Percentiles rank a stretch among this genome's conserved stretches.
phyloP scores from a whole-genome alignment of 2,797 vertebrate genomes.

The Megaceryle alcyon region DNA sequence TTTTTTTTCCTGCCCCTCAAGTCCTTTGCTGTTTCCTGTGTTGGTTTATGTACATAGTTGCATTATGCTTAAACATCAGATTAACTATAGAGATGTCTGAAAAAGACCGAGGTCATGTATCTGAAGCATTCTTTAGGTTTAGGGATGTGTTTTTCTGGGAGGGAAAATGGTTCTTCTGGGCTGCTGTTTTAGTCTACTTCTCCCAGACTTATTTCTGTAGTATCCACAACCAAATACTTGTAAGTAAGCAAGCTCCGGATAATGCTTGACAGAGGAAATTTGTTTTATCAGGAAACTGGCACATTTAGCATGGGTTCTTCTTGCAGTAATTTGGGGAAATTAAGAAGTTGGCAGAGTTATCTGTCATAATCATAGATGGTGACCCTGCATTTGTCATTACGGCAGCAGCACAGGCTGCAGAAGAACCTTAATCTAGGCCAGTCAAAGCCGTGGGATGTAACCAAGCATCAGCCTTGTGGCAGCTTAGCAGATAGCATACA shows the following conservation, averaged over 20 bases:
- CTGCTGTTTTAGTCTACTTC: not conserved
- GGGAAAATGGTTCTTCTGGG: not conserved
- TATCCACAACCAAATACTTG: not conserved
- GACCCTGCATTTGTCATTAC: fast-evolving
- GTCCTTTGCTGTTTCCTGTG: not conserved
- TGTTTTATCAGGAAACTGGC: not conserved
- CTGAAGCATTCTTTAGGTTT: not conserved
- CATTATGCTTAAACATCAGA: not conserved
- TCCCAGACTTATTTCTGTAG: not conserved
- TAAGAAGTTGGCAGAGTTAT: not conserved
- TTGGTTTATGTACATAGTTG: not conserved
- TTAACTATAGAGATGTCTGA: not conserved
- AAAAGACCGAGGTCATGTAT: not conserved
- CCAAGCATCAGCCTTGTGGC: fast-evolving
- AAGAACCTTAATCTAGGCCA: not conserved
- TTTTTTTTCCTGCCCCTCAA: not conserved
- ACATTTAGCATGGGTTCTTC: not conserved
- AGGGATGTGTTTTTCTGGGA: not conserved
- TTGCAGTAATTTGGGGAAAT: not conserved
- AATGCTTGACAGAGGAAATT: not conserved
- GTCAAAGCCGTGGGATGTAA: not conserved
- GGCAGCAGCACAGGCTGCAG: not conserved
- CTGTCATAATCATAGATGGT: not conserved
- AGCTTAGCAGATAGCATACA: not conserved
- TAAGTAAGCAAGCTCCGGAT: not conserved